phyloP scores from a whole-genome alignment of 2,113 vertebrate genomes.

The Chaetodon auriga region DNA sequence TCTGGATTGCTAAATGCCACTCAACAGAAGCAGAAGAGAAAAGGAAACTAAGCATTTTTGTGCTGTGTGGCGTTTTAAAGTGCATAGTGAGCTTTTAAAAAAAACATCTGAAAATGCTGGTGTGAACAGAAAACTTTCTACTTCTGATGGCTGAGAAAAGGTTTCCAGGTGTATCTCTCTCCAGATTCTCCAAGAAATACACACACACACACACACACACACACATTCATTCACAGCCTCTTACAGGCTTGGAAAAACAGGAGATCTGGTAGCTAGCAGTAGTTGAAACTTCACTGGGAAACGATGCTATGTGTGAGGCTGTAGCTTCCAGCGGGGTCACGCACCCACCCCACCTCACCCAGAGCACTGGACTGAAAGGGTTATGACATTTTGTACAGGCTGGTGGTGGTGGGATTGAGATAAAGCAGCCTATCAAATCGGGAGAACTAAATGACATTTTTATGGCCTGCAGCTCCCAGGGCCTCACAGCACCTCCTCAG shows the following conservation, averaged over 20 bases:
- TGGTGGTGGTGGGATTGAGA: constrained; percentile 71
- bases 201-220: too few species aligned
- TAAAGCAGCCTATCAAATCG: constrained; percentile 85
- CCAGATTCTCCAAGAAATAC: too few species aligned
- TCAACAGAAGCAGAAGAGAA: too few species aligned
- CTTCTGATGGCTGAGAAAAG: too few species aligned
- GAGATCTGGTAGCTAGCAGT: constrained; percentile 61
- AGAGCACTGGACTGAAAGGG: constrained; percentile 57
- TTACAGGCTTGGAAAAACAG: not conserved
- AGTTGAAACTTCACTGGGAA: constrained; percentile 69
- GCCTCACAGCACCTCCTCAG: constrained; percentile 66
- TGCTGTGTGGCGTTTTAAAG: not conserved
- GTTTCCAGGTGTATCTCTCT: too few species aligned
- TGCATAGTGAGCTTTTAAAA: too few species aligned
- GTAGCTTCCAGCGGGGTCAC: constrained; percentile 65
- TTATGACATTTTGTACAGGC: constrained; percentile 41
- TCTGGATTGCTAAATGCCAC: too few species aligned
- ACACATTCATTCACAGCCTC: too few species aligned
- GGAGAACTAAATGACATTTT: constrained; percentile 82
- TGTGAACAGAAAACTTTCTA: too few species aligned
- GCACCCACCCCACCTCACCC: not conserved
- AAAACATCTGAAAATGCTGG: too few species aligned
- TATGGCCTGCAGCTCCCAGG: constrained; percentile 75
- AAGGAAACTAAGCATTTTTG: not conserved
- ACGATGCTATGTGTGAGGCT: constrained; percentile 51